Base-by-base conservation (phyloP, 2,113 vertebrate genomes). In the Cyphomyrus plagiostoma region DNA sequence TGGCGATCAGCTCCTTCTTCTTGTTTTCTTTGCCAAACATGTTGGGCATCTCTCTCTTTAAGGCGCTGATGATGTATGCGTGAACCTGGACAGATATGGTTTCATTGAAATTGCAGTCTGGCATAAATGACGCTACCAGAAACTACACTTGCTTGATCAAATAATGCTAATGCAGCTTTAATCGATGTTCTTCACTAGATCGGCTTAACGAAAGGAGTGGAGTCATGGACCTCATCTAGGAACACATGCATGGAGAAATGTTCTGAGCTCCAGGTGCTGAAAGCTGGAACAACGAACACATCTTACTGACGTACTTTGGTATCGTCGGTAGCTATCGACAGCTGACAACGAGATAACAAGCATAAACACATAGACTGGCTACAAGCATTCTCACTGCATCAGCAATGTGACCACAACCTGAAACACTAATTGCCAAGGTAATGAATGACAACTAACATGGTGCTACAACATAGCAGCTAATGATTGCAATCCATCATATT, bases 41-140 rank as follows among this genome's bases (percentile, higher is more conserved):
- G 6, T 95, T 96, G 86, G 96, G 96, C 96, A 97, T 97, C 91
- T 97, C 96, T 89, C 96, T 97, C 93, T 96, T 97, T 89, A 97
- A 92, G 10, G 96, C 92, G 56, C 96, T 95, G 91, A 97, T 97
- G 90, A 97, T 96, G 88, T 97, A 96, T 56, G 96, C 96, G 0
- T 97, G 96, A 86, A 97, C 96, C 96, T 97, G 91, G 10, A 91
- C 53, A 88, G 56, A 56, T 23, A 46, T 30, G 2, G 6, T 45
- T 66, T 48, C 17, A 42, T 30, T 87, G 23, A 42, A 87, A 87
- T 8, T 15, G 48, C 50, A 86, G 49, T 52, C 5, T 21, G 30
- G 4, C 6, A 53, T 11, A 5, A 45, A 2, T 50, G 19, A 30
- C 10, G n/a, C n/a, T 30, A 52, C 80, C 85, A 85, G 77, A 17